phyloP scores from a whole-genome alignment of 2,888 invertebrate species.

The Schizotus pectinicornis region DNA sequence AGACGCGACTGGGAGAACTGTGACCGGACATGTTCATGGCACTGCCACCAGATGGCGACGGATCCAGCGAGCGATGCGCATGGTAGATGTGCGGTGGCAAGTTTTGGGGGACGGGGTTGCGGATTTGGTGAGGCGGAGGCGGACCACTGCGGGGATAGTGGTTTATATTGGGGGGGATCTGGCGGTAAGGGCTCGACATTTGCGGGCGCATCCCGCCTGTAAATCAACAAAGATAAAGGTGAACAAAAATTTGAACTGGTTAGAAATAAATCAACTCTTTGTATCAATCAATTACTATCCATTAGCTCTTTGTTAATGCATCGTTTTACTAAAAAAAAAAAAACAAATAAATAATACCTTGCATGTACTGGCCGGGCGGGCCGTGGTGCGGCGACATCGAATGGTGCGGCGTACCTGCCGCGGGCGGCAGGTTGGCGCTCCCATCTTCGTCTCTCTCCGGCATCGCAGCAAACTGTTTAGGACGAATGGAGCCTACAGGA shows the following conservation, averaged over 20 bases:
- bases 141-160: constrained; percentile 42
- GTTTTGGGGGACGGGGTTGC: constrained; percentile 29
- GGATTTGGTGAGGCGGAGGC: constrained; percentile 30
- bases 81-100: constrained; percentile 57
- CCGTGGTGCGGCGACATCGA: constrained; percentile 22
- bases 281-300: too few species aligned
- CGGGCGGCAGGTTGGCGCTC: constrained; percentile 25
- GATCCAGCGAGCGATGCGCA: constrained; percentile 61
- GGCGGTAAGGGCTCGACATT: constrained; percentile 37
- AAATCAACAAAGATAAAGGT: not conserved
- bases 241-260: too few species aligned
- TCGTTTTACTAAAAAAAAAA: too few species aligned
- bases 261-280: too few species aligned
- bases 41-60: constrained; percentile 63
- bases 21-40: constrained; percentile 57
- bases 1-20: constrained; percentile 52
- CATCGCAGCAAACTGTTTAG: constrained; percentile 50
- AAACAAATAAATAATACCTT: too few species aligned
- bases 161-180: constrained; percentile 44
- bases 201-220: constrained; percentile 38
- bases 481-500: constrained; percentile 46
- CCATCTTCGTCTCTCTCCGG: constrained; percentile 41
- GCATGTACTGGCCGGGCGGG: constrained; percentile 39
- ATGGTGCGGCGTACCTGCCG: constrained; percentile 39
- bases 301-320: too few species aligned